Conservation (phyloP, 1,140 invertebrate genomes). For the Danaus melanippus region DNA sequence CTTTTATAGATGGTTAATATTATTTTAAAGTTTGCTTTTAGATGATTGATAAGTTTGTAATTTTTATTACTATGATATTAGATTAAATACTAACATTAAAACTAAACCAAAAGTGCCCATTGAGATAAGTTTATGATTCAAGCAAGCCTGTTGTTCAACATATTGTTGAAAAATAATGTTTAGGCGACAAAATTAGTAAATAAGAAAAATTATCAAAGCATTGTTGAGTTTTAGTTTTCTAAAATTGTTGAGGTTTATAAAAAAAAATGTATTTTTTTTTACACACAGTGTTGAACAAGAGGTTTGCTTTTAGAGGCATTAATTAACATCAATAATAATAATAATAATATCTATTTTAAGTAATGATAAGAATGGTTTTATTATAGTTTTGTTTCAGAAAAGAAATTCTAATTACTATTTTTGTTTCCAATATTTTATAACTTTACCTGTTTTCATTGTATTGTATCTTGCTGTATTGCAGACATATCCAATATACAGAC, state of each 20-base stretch:
- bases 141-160: conserved; percentile 62
- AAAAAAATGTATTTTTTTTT: conserved; percentile 66
- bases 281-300: conserved; percentile 55
- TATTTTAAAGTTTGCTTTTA: conserved; percentile 69
- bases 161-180: conserved; percentile 66
- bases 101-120: conserved; percentile 74
- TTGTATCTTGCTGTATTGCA: conserved; percentile 73
- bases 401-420: conserved; percentile 72
- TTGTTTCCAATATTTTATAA: conserved; percentile 72
- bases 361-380: conserved; percentile 69
- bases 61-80: conserved; percentile 69
- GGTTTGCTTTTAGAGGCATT: conserved; percentile 68
- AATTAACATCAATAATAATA: conserved; percentile 65
- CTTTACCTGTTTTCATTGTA: conserved; percentile 71
- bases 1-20: conserved; percentile 68
- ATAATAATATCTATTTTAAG: conserved; percentile 69
- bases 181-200: conserved; percentile 69
- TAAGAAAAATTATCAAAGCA: conserved; percentile 62
- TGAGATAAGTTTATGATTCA: conserved; percentile 71
- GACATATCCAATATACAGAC: conserved; percentile 75
- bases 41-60: conserved; percentile 66
- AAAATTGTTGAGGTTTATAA: conserved; percentile 71
- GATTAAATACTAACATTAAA: conserved; percentile 71
- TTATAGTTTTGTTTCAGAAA: conserved; percentile 70
- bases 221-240: conserved; percentile 71